Conservation (phyloP, 2,113 vertebrate genomes). For the Ellobius talpinus region DNA sequence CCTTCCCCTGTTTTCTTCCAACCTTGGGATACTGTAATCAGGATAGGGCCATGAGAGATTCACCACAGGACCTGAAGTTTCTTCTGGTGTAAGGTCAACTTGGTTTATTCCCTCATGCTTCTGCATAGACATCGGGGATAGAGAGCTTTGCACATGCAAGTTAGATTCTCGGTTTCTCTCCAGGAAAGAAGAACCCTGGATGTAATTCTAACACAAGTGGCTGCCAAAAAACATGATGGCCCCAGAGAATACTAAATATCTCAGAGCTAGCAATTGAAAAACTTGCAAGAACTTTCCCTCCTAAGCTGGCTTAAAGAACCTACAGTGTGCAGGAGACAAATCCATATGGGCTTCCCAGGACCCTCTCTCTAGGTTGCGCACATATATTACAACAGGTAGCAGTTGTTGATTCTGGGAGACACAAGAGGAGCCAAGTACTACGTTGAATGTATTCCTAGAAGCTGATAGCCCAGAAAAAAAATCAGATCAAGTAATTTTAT, state of each 20-base stretch:
- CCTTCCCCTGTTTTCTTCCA: not conserved
- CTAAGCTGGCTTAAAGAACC: not conserved
- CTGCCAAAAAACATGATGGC: not conserved
- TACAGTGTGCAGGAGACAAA: not conserved
- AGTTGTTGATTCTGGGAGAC: not conserved
- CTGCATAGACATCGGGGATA: not conserved
- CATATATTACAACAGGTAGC: not conserved
- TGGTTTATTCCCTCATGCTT: not conserved
- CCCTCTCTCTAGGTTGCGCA: not conserved
- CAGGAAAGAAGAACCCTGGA: not conserved
- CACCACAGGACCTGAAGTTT: not conserved
- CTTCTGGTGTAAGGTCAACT: not conserved
- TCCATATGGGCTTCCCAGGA: not conserved
- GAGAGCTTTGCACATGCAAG: not conserved
- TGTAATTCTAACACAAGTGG: not conserved
- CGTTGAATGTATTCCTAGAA: not conserved
- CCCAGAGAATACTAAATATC: not conserved
- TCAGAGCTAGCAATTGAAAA: not conserved
- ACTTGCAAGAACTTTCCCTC: not conserved
- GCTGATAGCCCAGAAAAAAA: not conserved
- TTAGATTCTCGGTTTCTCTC: conserved; percentile 16
- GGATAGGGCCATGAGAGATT: not conserved
- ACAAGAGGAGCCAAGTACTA: not conserved
- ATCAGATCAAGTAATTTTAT: not conserved
- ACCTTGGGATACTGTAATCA: not conserved